A percentile compares a stretch with the other conserved stretches of the same genome.
Evolutionary conservation across 1,140 invertebrate genomes (phyloP).

Genomic region (Drosophila arizonae): DNA sequence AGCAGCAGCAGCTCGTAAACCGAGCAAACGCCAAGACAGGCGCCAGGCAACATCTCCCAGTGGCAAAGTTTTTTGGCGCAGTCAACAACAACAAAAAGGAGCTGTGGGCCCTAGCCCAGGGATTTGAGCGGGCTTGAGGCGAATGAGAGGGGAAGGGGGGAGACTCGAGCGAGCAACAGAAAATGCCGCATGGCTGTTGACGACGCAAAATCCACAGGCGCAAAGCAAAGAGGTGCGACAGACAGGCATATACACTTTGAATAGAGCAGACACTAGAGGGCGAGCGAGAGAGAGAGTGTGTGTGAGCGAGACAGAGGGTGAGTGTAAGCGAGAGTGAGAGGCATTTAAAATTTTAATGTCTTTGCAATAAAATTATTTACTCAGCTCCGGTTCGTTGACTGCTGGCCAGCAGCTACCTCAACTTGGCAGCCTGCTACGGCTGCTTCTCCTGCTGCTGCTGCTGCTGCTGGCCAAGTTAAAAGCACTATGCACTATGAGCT

Average conservation of each 20-base stretch:
- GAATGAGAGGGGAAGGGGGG: neutral
- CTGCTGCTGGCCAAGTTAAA: constrained; percentile 13
- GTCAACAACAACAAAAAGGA: constrained; percentile 31
- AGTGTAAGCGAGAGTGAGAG: neutral
- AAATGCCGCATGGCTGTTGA: constrained; percentile 41
- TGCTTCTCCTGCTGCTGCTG: neutral
- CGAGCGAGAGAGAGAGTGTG: constrained; percentile 1
- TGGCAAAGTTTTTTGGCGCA: constrained; percentile 53
- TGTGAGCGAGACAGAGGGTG: constrained; percentile 8
- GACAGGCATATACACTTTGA: constrained; percentile 33
- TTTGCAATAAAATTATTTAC: constrained; percentile 57
- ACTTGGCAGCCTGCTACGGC: neutral
- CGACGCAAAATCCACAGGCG: constrained; percentile 49
- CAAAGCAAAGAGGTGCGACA: constrained; percentile 48
- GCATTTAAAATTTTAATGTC: constrained; percentile 57
- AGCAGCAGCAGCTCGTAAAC: constrained; percentile 24
- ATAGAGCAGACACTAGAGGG: constrained; percentile 24
- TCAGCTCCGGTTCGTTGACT: constrained; percentile 53
- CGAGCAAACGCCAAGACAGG: constrained; percentile 26
- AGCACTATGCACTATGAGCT: constrained; percentile 14
- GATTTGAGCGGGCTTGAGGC: neutral
- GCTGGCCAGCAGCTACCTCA: constrained; percentile 17
- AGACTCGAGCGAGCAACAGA: constrained; percentile 13
- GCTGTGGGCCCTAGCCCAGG: neutral
- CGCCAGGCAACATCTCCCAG: constrained; percentile 38